These are phyloP conservation scores for Ceyx margarethae DNA, from an alignment of 2,113 vertebrate species.

Conservation along the genomic window DNA sequence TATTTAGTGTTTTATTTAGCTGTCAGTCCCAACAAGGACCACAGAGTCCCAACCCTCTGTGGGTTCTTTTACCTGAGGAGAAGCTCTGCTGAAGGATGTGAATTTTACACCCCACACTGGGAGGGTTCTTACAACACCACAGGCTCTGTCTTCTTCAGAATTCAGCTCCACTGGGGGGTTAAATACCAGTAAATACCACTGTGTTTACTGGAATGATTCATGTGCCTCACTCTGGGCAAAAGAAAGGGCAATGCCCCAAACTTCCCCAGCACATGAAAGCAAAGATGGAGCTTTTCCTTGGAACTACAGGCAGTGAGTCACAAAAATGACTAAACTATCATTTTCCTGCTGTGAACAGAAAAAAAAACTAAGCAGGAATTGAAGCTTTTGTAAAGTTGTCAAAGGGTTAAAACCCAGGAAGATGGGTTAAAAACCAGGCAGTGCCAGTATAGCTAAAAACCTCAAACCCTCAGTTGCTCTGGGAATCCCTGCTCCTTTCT, in stretches of 20 bases:
- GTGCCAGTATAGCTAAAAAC: background rate
- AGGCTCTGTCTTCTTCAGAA: background rate
- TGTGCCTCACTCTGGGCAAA: background rate
- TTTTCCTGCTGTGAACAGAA: background rate
- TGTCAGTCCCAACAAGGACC: background rate
- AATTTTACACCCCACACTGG: background rate
- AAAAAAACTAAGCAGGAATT: background rate
- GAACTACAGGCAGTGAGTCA: background rate
- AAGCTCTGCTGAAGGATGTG: background rate
- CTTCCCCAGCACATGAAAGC: background rate
- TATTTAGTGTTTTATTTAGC: background rate
- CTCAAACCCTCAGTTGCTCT: background rate
- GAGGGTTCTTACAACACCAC: background rate
- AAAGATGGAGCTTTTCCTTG: background rate
- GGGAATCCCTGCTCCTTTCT: background rate
- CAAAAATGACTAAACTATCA: background rate
- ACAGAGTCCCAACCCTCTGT: background rate
- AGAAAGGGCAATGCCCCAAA: background rate
- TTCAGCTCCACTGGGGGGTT: background rate
- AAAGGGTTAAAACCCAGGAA: background rate
- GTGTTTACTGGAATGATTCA: background rate
- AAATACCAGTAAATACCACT: background rate
- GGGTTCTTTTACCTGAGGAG: background rate
- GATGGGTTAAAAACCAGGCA: background rate
- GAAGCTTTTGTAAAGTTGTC: background rate